phyloP scores from a whole-genome alignment of 2,888 invertebrate species.

The Mythimna vitellina region DNA sequence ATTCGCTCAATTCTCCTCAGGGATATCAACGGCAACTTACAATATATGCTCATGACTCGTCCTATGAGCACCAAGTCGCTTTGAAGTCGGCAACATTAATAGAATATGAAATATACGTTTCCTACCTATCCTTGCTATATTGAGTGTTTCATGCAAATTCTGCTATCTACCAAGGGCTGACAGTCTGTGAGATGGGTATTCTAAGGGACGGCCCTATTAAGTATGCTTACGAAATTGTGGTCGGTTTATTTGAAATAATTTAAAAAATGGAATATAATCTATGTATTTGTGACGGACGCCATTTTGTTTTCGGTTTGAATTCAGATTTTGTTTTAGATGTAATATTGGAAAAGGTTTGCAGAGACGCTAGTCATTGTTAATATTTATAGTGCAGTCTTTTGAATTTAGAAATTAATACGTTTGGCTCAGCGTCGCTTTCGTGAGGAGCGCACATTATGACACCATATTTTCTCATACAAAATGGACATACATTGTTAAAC shows the following conservation, averaged over 20 bases:
- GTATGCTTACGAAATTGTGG: constrained; percentile 51
- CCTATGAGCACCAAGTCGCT: constrained; percentile 30
- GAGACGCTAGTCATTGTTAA: too few species aligned
- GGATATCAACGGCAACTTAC: constrained; percentile 23
- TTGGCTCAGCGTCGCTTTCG: too few species aligned
- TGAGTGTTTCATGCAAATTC: constrained; percentile 73
- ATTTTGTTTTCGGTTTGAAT: constrained; percentile 35
- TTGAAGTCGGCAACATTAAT: constrained; percentile 68
- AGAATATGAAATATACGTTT: constrained; percentile 72
- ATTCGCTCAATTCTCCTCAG: constrained; percentile 13
- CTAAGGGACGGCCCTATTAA: constrained; percentile 55
- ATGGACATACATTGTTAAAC: too few species aligned
- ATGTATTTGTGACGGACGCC: constrained; percentile 21
- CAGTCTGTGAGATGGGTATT: constrained; percentile 64
- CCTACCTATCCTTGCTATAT: constrained; percentile 49
- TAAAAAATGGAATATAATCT: constrained; percentile 38
- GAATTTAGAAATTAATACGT: too few species aligned
- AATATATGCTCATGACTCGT: constrained; percentile 24
- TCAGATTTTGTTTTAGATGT: too few species aligned
- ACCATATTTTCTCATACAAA: too few species aligned
- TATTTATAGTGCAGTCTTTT: too few species aligned
- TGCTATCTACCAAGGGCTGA: constrained; percentile 62
- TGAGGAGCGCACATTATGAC: too few species aligned
- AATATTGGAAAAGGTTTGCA: too few species aligned
- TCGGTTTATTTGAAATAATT: constrained; percentile 54